Evolutionary conservation across 1,140 invertebrate genomes (phyloP).

Genomic region (Lamellibrachia luymesi): DNA sequence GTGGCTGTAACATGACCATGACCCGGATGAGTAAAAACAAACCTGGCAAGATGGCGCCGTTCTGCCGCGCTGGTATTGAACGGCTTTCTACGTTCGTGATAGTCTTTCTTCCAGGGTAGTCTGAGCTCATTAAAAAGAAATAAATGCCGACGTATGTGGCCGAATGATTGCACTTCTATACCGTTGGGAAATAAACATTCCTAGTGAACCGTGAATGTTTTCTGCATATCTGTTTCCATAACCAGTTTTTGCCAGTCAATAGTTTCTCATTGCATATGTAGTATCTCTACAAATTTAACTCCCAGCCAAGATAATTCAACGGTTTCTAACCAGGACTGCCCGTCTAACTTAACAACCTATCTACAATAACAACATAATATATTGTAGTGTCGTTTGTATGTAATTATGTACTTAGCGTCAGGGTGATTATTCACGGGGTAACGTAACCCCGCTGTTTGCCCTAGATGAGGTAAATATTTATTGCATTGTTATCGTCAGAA

Average conservation of each 20-base stretch:
- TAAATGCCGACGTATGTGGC: background rate
- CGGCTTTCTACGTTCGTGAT: background rate
- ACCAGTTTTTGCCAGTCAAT: background rate
- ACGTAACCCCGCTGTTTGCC: background rate
- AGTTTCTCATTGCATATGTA: too few species aligned
- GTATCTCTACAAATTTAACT: background rate
- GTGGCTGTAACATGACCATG: background rate
- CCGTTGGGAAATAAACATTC: background rate
- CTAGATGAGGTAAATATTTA: background rate
- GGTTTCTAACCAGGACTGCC: too few species aligned
- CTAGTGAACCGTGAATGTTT: background rate
- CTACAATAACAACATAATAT: too few species aligned
- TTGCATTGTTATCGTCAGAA: background rate
- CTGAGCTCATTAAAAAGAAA: background rate
- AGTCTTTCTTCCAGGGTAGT: background rate
- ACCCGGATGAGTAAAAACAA: background rate
- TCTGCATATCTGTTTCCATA: background rate
- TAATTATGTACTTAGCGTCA: background rate
- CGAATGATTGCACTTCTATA: background rate
- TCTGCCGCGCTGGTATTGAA: background rate
- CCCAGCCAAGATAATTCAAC: background rate
- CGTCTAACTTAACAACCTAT: too few species aligned
- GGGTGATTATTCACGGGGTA: background rate
- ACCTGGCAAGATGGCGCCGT: background rate
- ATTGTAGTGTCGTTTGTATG: background rate